These are phyloP conservation scores for Fulica atra DNA, from an alignment of 2,113 vertebrate species.

Conservation along the genomic window DNA sequence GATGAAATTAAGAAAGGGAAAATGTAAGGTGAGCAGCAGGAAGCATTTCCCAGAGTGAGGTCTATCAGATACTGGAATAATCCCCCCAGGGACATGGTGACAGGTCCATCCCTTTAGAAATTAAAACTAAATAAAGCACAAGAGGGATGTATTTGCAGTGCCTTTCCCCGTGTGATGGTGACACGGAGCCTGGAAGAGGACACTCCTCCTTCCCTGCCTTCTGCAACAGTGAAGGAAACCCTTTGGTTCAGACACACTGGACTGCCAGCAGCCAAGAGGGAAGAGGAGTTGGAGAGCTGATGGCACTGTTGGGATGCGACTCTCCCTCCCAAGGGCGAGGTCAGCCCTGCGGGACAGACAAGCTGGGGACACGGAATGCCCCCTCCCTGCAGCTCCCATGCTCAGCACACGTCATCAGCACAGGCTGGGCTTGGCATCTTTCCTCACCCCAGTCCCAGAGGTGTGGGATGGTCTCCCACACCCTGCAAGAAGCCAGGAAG, in stretches of 20 bases:
- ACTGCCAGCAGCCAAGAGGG: not conserved
- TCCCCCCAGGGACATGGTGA: not conserved
- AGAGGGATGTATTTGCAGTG: not conserved
- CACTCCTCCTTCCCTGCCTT: not conserved
- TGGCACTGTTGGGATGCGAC: not conserved
- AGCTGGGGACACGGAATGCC: not conserved
- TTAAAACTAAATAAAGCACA: not conserved
- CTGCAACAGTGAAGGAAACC: not conserved
- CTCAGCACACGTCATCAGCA: not conserved
- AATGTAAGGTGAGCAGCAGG: not conserved
- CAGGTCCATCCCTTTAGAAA: not conserved
- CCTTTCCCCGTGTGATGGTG: not conserved
- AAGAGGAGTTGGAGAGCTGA: not conserved
- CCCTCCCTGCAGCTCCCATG: accelerated
- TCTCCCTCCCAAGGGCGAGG: not conserved
- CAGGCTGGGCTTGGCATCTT: not conserved
- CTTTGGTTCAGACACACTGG: not conserved
- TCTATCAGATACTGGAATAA: not conserved
- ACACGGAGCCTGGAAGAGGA: not conserved
- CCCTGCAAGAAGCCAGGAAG: not conserved
- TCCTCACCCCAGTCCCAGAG: accelerated
- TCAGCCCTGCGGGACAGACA: not conserved
- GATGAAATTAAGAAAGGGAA: not conserved
- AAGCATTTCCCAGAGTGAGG: not conserved
- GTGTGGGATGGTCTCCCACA: not conserved